Evolutionary conservation across 2,797 vertebrate genomes (phyloP), one percentile per base, ranked within the genome.

Genomic region (Crenichthys baileyi): DNA sequence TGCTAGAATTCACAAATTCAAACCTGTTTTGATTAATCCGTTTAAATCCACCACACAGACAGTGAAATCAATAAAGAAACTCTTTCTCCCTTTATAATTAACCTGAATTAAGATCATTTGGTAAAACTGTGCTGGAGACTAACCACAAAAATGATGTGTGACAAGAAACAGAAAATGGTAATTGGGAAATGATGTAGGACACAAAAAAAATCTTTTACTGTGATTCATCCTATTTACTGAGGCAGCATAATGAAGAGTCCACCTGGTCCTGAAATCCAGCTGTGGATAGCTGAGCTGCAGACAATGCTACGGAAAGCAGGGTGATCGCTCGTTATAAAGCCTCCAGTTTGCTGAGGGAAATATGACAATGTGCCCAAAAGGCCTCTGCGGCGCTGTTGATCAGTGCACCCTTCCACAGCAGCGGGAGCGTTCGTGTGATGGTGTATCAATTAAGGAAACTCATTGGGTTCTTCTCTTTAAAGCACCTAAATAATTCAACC

Each of bases 401-500:
- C 86, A 79, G 78, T 77, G 67, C 65, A 83, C 77, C 79, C 86
- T 90, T 91, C 85, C 85, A 83, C 80, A 83, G 90, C 74, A 31
- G 76, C 78, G 78, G 83, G 81, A 86, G 85, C 79, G 80, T 85
- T 82, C 73, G 83, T 89, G 88, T 82, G 86, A 81, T 89, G 89
- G 86, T 80, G 83, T 90, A 89, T 92, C 93, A 94, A 94, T 95
- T 94, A 94, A 84, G 72, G 79, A 79, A 80, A 83, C 88, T 91
- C 89, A 88, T 91, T 90, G 90, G 87, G 89, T 90, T 92, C 89
- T 89, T 87, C 84, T 89, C 88, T 92, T 92, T 90, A 93, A 94
- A 94, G 90, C 76, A 85, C 87, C 89, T 89, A 90, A 92, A 93
- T 95, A 93, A 95, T 95, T 94, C 86, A 92, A 95, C 91, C 92